Base-by-base conservation (phyloP, 1,140 invertebrate species). In the Popillia japonica region DNA sequence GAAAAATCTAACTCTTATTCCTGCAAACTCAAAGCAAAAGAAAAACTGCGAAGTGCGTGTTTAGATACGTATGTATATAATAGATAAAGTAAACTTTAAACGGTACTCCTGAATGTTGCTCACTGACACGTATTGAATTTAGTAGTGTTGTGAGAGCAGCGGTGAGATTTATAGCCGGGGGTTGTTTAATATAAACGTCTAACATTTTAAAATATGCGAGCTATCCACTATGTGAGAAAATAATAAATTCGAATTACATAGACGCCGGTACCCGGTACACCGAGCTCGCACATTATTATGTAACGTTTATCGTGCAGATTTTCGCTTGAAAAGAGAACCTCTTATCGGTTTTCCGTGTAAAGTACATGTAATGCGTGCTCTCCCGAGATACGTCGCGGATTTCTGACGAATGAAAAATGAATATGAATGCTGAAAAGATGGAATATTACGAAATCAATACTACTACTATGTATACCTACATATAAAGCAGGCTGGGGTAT, bases 91-190 rank as follows among this genome's bases (percentile, higher is more conserved):
- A n/a, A n/a, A n/a, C n/a, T n/a, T n/a, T n/a, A n/a, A n/a, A n/a
- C n/a, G n/a, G n/a, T n/a, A n/a, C n/a, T n/a, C n/a, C n/a, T n/a
- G n/a, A n/a, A n/a, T n/a, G n/a, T n/a, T n/a, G n/a, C n/a, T n/a
- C n/a, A n/a, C 44, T 48, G 7, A 48, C 44, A 48, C 44, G 44
- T n/a, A n/a, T n/a, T 48, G 44, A 48, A 48, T 48, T 48, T 48
- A 48, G 11, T 48, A n/a, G 44, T n/a, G 44, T n/a, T 10, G 11
- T 3, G 44, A 10, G 44, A 48, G 7, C 44, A 14, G 14, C 44
- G 6, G 44, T n/a, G 17, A 14, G 44, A 48, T 48, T 48, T 48
- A 48, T 48, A 48, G 44, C 11, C 44, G 44, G 44, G 44, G 11
- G 11, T 10, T n/a, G 44, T 48, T 48, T 48, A 48, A 48, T 48